A percentile compares a stretch with the other conserved stretches of the same genome.
These are phyloP conservation scores for Steinernema hermaphroditum DNA, from an alignment of 2,888 invertebrate genomes.

Conservation along the genomic window DNA sequence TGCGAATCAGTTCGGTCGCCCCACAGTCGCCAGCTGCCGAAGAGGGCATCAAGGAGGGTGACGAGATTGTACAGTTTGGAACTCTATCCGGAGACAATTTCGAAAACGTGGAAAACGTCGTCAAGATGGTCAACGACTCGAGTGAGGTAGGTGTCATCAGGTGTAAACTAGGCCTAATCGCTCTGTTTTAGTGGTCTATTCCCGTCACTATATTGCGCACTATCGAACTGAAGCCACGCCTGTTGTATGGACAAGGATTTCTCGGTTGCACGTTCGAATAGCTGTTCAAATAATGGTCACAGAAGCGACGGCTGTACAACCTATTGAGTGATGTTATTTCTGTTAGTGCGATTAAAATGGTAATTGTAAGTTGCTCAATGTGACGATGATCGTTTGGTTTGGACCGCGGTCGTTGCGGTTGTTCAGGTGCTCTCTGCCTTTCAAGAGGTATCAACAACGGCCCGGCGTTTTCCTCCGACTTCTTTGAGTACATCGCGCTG, in stretches of 20 bases:
- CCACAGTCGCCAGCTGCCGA: constrained; percentile 47
- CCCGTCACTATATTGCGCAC: constrained; percentile 55
- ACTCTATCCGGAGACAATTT: constrained; percentile 55
- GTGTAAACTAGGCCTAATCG: neutral
- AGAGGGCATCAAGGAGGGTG: constrained; percentile 48
- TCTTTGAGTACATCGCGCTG: no score
- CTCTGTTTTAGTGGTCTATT: constrained; percentile 49
- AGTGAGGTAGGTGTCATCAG: constrained; percentile 55
- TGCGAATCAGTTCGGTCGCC: constrained; percentile 41
- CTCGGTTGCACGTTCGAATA: constrained; percentile 46
- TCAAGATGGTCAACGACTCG: constrained; percentile 44
- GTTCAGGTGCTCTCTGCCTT: no score
- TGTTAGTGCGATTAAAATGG: neutral
- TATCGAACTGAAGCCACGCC: constrained; percentile 49
- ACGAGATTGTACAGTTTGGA: constrained; percentile 60
- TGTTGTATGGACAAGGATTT: constrained; percentile 53
- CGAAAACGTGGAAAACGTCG: constrained; percentile 49
- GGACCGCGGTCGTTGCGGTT: no score
- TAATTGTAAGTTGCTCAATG: no score
- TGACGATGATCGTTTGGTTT: no score
- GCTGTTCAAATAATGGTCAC: constrained; percentile 25
- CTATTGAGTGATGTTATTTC: neutral
- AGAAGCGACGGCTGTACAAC: neutral
- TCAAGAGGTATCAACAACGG: no score
- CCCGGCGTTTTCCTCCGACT: no score